Conservation (phyloP, 2,888 invertebrate genomes). For the Drosophila austrosaltans region DNA sequence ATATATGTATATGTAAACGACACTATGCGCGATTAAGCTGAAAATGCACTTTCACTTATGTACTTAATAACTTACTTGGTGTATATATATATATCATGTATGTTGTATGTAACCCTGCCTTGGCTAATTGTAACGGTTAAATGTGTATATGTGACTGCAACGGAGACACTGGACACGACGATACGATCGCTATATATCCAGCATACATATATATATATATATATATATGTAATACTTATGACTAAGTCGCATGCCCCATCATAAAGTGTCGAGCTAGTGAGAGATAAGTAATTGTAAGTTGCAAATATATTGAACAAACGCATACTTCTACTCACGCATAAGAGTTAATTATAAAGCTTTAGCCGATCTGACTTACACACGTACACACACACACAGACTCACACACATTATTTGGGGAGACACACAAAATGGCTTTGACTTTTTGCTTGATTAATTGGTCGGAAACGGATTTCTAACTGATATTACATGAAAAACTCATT, state of each 20-base stretch:
- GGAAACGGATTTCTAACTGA: conserved; percentile 43
- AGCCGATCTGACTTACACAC: conserved; percentile 39
- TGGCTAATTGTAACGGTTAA: conserved; percentile 53
- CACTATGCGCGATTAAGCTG: conserved; percentile 47
- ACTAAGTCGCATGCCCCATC: conserved; percentile 64
- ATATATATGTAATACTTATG: conserved; percentile 50
- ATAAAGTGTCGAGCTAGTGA: conserved; percentile 28
- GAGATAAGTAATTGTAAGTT: conserved; percentile 23
- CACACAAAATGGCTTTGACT: conserved; percentile 70
- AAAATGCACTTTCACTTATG: conserved; percentile 64
- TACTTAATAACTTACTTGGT: conserved; percentile 15
- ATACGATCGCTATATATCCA: not conserved
- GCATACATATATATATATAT: not conserved
- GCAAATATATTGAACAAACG: conserved; percentile 20
- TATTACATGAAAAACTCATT: conserved; percentile 91
- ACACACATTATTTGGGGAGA: conserved; percentile 28
- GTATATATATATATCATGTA: not conserved
- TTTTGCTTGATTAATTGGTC: conserved; percentile 48
- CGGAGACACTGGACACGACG: conserved; percentile 42
- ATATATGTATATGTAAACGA: conserved; percentile 11
- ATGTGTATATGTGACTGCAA: conserved; percentile 49
- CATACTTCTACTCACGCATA: conserved; percentile 34
- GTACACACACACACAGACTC: conserved; percentile 15
- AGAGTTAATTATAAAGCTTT: conserved; percentile 64
- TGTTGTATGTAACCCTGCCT: conserved; percentile 39